phyloP scores from a whole-genome alignment of 2,888 invertebrate genomes.

The Congeria kusceri region DNA sequence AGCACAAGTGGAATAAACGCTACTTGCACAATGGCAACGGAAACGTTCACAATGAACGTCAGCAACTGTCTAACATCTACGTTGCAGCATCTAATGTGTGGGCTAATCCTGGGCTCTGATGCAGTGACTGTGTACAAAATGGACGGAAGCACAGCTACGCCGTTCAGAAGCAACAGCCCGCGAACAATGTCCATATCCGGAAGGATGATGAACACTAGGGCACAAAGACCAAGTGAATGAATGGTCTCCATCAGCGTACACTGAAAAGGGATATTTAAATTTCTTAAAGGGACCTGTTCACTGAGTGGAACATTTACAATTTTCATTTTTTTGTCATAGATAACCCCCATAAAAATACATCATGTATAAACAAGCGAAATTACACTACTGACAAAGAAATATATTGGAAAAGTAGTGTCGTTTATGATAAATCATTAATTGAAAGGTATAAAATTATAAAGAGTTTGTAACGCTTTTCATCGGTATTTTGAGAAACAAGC shows the following conservation, averaged over 20 bases:
- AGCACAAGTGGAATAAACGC: conserved; percentile 68
- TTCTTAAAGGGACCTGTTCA: too few relatives aligned
- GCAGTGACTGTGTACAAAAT: conserved; percentile 74
- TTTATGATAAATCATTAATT: too few relatives aligned
- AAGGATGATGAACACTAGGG: conserved; percentile 80
- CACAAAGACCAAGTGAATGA: conserved; percentile 78
- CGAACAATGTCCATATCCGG: conserved; percentile 77
- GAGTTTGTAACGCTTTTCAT: too few relatives aligned
- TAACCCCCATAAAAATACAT: too few relatives aligned
- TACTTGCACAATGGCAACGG: conserved; percentile 60
- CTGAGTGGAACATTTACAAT: too few relatives aligned
- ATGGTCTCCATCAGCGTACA: conserved; percentile 66
- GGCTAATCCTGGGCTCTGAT: conserved; percentile 30
- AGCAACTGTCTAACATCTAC: neutral
- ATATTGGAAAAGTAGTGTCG: too few relatives aligned
- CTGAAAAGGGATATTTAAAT: conserved; percentile 54
- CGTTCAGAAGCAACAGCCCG: conserved; percentile 77
- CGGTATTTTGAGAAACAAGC: too few relatives aligned
- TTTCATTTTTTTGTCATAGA: too few relatives aligned
- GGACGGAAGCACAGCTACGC: conserved; percentile 77
- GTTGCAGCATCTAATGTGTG: neutral
- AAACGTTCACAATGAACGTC: conserved; percentile 6
- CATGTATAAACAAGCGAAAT: too few relatives aligned
- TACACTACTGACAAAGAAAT: too few relatives aligned
- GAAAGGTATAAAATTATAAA: too few relatives aligned